Base-by-base conservation (phyloP, 1,140 invertebrate species). In the Heliconius hermathena region DNA sequence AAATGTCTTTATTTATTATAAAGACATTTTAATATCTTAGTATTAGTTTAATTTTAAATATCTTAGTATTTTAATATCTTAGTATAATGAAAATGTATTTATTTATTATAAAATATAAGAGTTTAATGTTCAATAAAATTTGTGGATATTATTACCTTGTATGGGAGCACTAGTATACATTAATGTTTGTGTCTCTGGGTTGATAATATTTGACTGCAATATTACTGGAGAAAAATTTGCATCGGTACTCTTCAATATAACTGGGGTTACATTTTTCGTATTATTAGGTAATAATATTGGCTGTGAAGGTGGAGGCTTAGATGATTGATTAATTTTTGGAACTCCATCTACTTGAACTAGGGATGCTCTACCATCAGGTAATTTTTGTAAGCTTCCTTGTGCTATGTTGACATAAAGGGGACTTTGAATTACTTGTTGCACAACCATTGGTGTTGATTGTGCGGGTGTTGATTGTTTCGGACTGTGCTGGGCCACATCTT, bases 91-190 rank as follows among this genome's bases (percentile, higher is more conserved):
- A n/a, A n/a, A n/a, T n/a, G n/a, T n/a, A n/a, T n/a, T n/a, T n/a
- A n/a, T n/a, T 26, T 49, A 26, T 57, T 2, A 33, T 26, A 11
- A 46, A 38, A 41, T 66, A 22, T 18, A 18, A 60, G 1, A 70
- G 18, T 16, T 18, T n/a, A 70, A 18, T 22, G n/a, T 81, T 41
- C 46, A 8, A 38, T 77, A 49, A 18, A 74, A 66, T 11, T 29
- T 26, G 18, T 54, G n/a, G 8, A 66, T 22, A 72, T 38, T 41
- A 71, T 73, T 93, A 94, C 93, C 90, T 89, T 93, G 91, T 66
- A 94, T 82, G 77, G 95, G 90, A 60, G 95, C 90, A 83, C 94
- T 95, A 52, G 96, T 95, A 80, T 96, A 96, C 95, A 96, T 95
- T 22, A 97, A 89, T 26, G 96, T 96, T 81, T 93, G 93, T 60